These are phyloP conservation scores for Amphilophus citrinellus DNA, from an alignment of 2,113 vertebrate species.

Conservation along the genomic window DNA sequence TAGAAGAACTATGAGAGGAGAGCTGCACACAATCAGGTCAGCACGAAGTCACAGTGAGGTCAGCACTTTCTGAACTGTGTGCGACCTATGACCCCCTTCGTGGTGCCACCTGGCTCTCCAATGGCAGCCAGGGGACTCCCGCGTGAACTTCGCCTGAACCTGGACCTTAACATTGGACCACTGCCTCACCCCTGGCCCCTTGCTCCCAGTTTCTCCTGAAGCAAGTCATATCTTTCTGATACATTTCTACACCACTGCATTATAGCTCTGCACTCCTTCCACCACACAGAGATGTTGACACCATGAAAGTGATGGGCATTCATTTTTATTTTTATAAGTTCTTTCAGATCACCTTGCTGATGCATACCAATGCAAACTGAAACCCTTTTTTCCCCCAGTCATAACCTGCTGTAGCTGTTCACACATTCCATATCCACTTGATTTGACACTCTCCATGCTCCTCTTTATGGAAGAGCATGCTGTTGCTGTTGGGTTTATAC, in stretches of 20 bases:
- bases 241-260: background rate
- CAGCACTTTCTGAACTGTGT: conserved; percentile 87
- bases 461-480: background rate
- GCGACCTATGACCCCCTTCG: conserved; percentile 84
- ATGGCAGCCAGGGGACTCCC: conserved; percentile 61
- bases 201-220: conserved; percentile 9
- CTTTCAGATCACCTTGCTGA: background rate
- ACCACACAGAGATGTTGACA: background rate
- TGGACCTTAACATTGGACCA: conserved; percentile 87
- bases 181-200: conserved; percentile 48
- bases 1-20: conserved; percentile 74
- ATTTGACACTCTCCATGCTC: background rate
- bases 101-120: conserved; percentile 81
- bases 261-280: background rate
- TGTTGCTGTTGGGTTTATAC: conserved; percentile 15
- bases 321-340: background rate
- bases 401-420: too few relatives aligned
- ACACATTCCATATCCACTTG: background rate
- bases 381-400: background rate
- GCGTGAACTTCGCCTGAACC: conserved; percentile 94
- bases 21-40: conserved; percentile 72
- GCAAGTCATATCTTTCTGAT: background rate
- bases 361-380: background rate
- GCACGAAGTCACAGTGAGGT: conserved; percentile 78
- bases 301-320: background rate